phyloP scores from a whole-genome alignment of 2,113 vertebrate species.

The Plecotus auritus region DNA sequence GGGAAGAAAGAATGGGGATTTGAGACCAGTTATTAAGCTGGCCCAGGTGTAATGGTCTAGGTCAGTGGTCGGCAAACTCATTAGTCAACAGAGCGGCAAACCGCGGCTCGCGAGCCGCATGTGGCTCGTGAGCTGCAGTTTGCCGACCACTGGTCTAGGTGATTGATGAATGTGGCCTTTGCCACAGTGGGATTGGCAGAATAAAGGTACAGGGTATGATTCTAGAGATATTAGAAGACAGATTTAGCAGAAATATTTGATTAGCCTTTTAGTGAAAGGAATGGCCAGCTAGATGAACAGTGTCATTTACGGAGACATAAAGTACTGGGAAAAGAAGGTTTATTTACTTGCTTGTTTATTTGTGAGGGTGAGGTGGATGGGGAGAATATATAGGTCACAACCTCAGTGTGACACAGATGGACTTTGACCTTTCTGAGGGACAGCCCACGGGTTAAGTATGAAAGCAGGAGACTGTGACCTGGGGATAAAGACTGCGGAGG shows the following conservation, averaged over 20 bases:
- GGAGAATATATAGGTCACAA: not conserved
- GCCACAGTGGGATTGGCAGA: not conserved
- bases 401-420: not conserved
- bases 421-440: not conserved
- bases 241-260: not conserved
- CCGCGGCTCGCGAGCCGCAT: too few species aligned
- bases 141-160: not conserved
- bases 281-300: not conserved
- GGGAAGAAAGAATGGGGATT: not conserved
- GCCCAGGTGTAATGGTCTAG: too few species aligned
- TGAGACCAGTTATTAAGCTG: not conserved
- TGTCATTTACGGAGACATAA: not conserved
- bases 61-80: too few species aligned
- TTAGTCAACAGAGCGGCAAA: too few species aligned
- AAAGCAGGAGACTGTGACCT: not conserved
- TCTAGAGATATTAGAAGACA: not conserved
- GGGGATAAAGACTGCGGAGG: not conserved
- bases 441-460: not conserved
- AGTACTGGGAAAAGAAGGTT: not conserved
- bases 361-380: not conserved
- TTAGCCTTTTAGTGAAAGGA: not conserved
- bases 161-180: not conserved
- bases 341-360: not conserved
- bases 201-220: accelerated
- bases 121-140: too few species aligned